phyloP scores from a whole-genome alignment of 92 coral and sea anemone species.

The Porites cylindrica region DNA sequence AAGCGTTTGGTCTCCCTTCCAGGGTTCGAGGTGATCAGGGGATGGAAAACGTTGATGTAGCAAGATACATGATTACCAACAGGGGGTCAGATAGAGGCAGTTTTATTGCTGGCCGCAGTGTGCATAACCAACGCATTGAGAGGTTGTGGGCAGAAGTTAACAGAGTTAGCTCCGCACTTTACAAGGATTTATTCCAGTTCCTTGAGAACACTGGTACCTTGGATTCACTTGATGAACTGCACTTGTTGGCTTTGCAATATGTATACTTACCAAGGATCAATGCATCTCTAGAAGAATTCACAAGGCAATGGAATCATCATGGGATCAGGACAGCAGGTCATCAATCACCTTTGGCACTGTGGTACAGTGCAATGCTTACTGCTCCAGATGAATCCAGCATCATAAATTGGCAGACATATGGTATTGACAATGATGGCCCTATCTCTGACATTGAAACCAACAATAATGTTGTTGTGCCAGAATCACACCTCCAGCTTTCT shows the following conservation, averaged over 20 bases:
- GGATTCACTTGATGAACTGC: conserved; percentile 57
- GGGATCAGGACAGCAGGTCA: conserved; percentile 60
- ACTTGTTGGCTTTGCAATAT: conserved; percentile 64
- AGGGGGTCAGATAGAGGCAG: conserved; percentile 62
- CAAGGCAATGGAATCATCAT: conserved; percentile 58
- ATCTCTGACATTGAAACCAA: conserved; percentile 48
- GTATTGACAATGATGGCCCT: conserved; percentile 67
- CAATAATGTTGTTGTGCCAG: conserved; percentile 71
- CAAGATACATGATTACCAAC: conserved; percentile 59
- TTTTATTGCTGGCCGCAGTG: conserved; percentile 51
- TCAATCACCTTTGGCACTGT: conserved; percentile 58
- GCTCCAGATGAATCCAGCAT: conserved; percentile 41
- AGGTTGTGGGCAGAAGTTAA: conserved; percentile 54
- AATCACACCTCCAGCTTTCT: conserved; percentile 54
- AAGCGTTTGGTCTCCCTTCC: conserved; percentile 67
- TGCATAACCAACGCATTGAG: conserved; percentile 52
- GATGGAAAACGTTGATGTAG: conserved; percentile 64
- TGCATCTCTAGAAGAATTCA: conserved; percentile 46
- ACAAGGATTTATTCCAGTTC: conserved; percentile 23
- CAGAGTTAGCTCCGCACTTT: conserved; percentile 42
- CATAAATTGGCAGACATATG: conserved; percentile 60
- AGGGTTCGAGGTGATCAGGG: conserved; percentile 67
- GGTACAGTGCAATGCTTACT: conserved; percentile 55
- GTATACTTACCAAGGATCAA: conserved; percentile 55
- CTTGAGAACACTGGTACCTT: conserved; percentile 35